Evolutionary conservation across 2,888 invertebrate species (phyloP).

Genomic region (Polydrusus tereticollis): DNA sequence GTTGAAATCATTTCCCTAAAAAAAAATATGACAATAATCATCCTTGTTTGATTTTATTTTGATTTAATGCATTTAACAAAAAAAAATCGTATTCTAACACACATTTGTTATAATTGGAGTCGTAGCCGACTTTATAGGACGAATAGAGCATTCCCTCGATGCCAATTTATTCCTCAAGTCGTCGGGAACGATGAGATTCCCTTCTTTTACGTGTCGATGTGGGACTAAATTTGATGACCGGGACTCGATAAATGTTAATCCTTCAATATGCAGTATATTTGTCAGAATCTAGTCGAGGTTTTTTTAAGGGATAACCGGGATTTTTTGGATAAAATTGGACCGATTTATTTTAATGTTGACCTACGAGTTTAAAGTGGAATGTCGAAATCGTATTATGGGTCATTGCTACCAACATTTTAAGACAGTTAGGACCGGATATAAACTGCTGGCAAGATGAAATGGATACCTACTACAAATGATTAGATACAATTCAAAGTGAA

Average conservation of each 20-base stretch:
- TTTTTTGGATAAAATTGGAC: neutral
- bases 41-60: no score
- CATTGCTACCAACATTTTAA: neutral
- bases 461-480: no score
- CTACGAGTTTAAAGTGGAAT: neutral
- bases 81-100: conserved; percentile 8
- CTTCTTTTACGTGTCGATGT: conserved; percentile 37
- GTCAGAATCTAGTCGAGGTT: conserved; percentile 48
- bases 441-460: no score
- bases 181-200: conserved; percentile 33
- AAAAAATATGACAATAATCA: no score
- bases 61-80: neutral
- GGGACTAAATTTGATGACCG: conserved; percentile 52
- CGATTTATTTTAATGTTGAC: neutral
- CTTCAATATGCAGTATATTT: conserved; percentile 68
- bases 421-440: no score
- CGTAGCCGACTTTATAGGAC: conserved; percentile 26
- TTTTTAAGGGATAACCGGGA: neutral
- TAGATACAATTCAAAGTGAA: no score
- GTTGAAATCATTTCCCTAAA: no score
- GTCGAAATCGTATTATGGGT: neutral
- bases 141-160: conserved; percentile 27
- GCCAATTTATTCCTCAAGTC: conserved; percentile 55
- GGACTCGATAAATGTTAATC: conserved; percentile 67
- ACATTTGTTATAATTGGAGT: conserved; percentile 34